Percentiles rank a stretch among this genome's conserved stretches.
phyloP scores from a whole-genome alignment of 2,113 vertebrate genomes.

The Hemichromis elongatus region DNA sequence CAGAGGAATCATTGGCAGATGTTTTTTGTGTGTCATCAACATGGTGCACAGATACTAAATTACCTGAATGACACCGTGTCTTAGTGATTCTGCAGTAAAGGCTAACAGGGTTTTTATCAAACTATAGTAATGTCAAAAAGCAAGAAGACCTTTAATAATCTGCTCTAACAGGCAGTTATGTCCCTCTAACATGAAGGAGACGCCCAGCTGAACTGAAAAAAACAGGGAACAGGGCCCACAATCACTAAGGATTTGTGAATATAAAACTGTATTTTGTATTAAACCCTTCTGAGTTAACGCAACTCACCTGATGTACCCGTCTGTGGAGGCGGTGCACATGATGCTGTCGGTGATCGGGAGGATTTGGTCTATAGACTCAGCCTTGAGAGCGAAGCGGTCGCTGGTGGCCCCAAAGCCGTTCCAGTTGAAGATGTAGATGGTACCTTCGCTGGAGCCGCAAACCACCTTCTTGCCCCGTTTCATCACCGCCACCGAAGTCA shows the following conservation, averaged over 20 bases:
- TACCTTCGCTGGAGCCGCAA: conserved; percentile 90
- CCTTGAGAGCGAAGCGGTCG: conserved; percentile 86
- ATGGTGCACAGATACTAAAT: not conserved
- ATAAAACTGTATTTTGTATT: not conserved
- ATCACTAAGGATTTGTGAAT: no score
- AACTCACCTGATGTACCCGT: conserved; percentile 88
- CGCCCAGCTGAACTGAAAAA: no score
- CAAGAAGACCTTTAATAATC: not conserved
- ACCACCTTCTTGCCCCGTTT: conserved; percentile 90
- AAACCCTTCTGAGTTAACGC: not conserved
- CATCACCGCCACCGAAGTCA: conserved; percentile 85
- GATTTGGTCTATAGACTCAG: conserved; percentile 89
- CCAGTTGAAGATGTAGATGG: conserved; percentile 96
- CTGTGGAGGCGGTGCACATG: conserved; percentile 85
- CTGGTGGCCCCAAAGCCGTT: conserved; percentile 91
- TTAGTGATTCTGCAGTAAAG: no score
- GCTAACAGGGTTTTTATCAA: not conserved
- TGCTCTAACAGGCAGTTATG: not conserved
- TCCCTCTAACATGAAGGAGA: no score
- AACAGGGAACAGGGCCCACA: no score
- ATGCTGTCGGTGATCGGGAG: conserved; percentile 83
- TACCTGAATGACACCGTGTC: not conserved
- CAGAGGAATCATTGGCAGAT: not conserved
- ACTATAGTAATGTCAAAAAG: not conserved
- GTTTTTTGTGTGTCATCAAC: not conserved